These are phyloP conservation scores for Porites lutea DNA, from an alignment of 64 coral and sea anemone species.

Conservation along the genomic window DNA sequence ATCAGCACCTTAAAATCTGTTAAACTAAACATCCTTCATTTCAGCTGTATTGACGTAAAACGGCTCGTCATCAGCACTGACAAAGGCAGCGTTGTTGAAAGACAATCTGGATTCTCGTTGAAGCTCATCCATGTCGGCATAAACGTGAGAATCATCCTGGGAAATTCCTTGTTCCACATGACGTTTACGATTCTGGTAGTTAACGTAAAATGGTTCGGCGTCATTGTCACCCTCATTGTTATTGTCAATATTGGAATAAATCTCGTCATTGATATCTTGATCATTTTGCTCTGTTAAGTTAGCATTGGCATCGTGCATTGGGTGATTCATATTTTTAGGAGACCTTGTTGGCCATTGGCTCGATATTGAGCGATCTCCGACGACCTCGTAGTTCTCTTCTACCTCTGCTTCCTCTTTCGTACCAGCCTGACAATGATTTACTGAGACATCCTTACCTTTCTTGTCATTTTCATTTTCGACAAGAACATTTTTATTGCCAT, in stretches of 20 bases:
- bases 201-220: background rate
- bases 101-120: background rate
- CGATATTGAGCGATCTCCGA: background rate
- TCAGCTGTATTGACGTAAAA: background rate
- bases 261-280: background rate
- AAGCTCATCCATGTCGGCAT: background rate
- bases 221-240: background rate
- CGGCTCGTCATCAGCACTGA: background rate
- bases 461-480: background rate
- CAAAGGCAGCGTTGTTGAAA: background rate
- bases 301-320: no score
- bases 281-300: background rate
- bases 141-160: background rate
- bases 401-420: background rate
- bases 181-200: background rate
- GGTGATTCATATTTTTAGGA: background rate
- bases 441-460: background rate
- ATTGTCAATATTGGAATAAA: slow-evolving; percentile 5
- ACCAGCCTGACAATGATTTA: background rate
- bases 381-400: background rate
- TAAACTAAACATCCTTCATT: background rate
- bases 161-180: background rate
- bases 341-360: background rate
- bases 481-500: no score
- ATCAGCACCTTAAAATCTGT: no score